A percentile compares a stretch with the other conserved stretches of the same genome.
Conservation (phyloP, 2,113 vertebrate species). For the Cephalopterus ornatus region DNA sequence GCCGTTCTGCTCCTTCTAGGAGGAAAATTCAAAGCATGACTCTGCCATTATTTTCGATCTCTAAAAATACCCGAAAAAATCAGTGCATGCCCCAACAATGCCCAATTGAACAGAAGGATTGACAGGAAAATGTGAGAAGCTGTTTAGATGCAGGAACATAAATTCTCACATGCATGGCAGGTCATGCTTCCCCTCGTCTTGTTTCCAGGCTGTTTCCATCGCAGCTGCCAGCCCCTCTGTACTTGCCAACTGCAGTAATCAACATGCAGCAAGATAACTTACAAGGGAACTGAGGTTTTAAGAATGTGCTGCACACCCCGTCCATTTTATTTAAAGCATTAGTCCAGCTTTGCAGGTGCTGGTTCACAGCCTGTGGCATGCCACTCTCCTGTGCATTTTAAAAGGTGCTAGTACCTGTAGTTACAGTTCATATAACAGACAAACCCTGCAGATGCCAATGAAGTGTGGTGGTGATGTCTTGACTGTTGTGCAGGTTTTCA, state of each 20-base stretch:
- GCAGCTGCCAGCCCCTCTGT: neutral
- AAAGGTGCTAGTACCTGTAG: neutral
- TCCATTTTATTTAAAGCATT: neutral
- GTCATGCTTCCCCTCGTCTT: neutral
- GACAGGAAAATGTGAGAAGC: neutral
- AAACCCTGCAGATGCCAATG: neutral
- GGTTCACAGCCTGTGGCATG: accelerated
- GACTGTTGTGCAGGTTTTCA: accelerated
- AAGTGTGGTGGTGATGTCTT: neutral
- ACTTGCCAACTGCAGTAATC: neutral
- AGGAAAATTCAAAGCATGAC: neutral
- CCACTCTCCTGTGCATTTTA: accelerated
- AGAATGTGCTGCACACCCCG: accelerated
- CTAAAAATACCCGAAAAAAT: neutral
- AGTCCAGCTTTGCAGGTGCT: neutral
- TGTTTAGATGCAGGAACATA: neutral
- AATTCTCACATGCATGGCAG: accelerated
- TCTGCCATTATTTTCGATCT: neutral
- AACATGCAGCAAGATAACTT: neutral
- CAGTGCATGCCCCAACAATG: neutral
- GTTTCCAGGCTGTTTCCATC: neutral
- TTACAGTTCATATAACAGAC: neutral
- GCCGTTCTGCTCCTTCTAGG: neutral
- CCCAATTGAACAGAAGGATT: neutral
- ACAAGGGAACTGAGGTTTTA: neutral